Conservation (phyloP, 2,113 vertebrate genomes). For the Phrynosoma blainvillii region DNA sequence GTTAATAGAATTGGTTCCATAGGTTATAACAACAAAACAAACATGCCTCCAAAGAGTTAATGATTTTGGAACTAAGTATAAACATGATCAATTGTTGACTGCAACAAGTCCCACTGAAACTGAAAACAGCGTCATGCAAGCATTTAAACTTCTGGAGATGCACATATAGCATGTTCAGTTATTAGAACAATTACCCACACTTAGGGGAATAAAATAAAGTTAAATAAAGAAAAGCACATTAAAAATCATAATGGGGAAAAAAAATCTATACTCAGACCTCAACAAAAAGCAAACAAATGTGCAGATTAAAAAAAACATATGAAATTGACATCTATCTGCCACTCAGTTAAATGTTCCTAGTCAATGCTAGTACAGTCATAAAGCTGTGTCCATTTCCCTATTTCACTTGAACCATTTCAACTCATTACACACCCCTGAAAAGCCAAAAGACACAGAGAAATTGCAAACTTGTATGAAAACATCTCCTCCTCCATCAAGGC, state of each 20-base stretch:
- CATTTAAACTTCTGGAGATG: not conserved
- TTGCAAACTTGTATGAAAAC: not conserved
- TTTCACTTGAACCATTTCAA: not conserved
- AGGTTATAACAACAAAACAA: not conserved
- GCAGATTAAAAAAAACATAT: no score
- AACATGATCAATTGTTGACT: not conserved
- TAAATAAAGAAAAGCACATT: no score
- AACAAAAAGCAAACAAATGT: no score
- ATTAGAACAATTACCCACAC: not conserved
- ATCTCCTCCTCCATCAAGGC: not conserved
- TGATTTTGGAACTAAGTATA: not conserved
- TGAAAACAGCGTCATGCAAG: not conserved
- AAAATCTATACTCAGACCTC: no score
- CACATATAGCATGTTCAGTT: not conserved
- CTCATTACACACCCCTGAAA: not conserved
- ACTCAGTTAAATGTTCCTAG: not conserved
- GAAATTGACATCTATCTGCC: no score
- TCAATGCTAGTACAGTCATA: not conserved
- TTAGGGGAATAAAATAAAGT: no score
- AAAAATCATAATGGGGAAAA: no score
- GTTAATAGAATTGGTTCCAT: not conserved
- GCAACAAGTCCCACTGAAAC: not conserved
- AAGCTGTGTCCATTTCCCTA: not conserved
- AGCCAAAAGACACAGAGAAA: not conserved
- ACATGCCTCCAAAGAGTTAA: not conserved